phyloP scores from a whole-genome alignment of 2,888 invertebrate species.

The Hoplodrina blanda region DNA sequence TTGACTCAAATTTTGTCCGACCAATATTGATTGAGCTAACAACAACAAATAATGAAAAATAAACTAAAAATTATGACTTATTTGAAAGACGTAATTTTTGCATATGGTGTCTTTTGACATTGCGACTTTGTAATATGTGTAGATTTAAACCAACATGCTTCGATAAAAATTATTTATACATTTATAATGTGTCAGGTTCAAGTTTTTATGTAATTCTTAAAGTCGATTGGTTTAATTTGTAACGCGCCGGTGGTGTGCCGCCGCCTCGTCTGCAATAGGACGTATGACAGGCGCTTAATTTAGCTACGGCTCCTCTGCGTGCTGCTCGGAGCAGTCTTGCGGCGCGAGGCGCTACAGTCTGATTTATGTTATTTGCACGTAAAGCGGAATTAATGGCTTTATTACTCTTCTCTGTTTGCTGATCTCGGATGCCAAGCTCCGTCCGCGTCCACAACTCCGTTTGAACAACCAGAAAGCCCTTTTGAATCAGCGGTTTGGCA shows the following conservation, averaged over 20 bases:
- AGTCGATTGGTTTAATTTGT: conserved; percentile 76
- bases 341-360: conserved; percentile 86
- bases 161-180: not conserved
- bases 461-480: conserved; percentile 78
- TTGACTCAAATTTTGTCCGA: no score
- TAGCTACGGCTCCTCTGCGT: conserved; percentile 79
- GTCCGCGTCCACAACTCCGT: conserved; percentile 76
- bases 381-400: conserved; percentile 90
- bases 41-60: no score
- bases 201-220: conserved; percentile 51
- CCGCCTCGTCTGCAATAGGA: conserved; percentile 74
- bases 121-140: not conserved
- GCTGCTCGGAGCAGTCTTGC: conserved; percentile 82
- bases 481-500: conserved; percentile 78
- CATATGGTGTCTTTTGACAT: not conserved
- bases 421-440: conserved; percentile 81
- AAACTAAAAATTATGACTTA: no score
- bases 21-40: no score
- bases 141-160: not conserved
- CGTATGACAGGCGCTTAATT: conserved; percentile 86
- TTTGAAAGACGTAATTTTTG: not conserved
- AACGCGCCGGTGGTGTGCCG: conserved; percentile 68
- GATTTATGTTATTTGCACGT: conserved; percentile 90
- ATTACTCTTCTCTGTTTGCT: conserved; percentile 89
- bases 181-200: not conserved